Evolutionary conservation across 2,113 vertebrate genomes (phyloP), one percentile per base, ranked within the genome.

Genomic region (Mola mola): DNA sequence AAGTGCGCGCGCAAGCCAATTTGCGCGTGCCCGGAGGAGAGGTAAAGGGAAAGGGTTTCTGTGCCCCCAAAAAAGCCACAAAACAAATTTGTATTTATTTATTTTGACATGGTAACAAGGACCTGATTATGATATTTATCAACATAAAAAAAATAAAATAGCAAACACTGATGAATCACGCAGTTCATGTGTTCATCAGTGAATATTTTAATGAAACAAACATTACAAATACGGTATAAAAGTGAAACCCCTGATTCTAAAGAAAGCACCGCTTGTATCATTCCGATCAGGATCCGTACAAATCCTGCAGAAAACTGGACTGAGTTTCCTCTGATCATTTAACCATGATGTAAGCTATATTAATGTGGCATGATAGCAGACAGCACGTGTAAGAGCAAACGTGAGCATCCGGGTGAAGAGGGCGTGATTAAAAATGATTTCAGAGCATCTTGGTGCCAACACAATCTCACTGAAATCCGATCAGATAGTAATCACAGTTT

Each of bases 11-110:
- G 88, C 79, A 75, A 16, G 16, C 0, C 15, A 22, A 26, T 64
- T 78, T 82, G 76, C 83, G 87, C 87, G n/a, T 42, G 22, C 75
- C 75, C 83, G 83, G n/a, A n/a, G n/a, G n/a, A n/a, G n/a, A n/a
- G n/a, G n/a, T n/a, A n/a, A n/a, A n/a, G n/a, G n/a, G n/a, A n/a
- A n/a, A n/a, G n/a, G n/a, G n/a, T n/a, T n/a, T n/a, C n/a, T n/a
- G n/a, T n/a, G n/a, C n/a, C n/a, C n/a, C n/a, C n/a, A n/a, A n/a
- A n/a, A n/a, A n/a, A n/a, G n/a, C n/a, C n/a, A n/a, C n/a, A n/a
- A n/a, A n/a, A n/a, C n/a, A n/a, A n/a, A n/a, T n/a, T n/a, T n/a
- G n/a, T n/a, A n/a, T n/a, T n/a, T n/a, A n/a, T n/a, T n/a, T 29
- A 29, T 9, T 9, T 29, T 29, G 6, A 29, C 6, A 29, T 29